Conservation (phyloP, 30 jellyfish, hydroid and myxozoan genomes). For the Pelagia noctiluca region DNA sequence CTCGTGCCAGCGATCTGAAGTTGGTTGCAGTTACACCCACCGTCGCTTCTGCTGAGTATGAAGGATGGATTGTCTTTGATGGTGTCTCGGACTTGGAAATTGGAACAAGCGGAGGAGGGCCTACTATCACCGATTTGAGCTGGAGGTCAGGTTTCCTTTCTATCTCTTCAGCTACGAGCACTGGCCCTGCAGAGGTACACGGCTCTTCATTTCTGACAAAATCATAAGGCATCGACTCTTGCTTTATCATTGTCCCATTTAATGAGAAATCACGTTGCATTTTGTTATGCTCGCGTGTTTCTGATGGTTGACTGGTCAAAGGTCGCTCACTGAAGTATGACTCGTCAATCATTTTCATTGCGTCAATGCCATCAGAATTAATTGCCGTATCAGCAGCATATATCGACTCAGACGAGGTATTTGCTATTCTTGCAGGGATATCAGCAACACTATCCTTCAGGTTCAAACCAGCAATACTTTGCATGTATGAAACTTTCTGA, state of each 20-base stretch:
- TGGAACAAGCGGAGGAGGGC: slow-evolving; percentile 75
- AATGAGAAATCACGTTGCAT: not conserved
- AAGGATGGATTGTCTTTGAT: not conserved
- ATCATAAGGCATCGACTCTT: not conserved
- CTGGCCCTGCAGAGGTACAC: not conserved
- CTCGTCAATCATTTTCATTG: no score
- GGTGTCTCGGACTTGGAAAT: slow-evolving; percentile 22
- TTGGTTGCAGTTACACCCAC: not conserved
- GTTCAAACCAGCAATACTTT: not conserved
- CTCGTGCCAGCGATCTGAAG: not conserved
- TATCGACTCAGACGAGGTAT: not conserved
- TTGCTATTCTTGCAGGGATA: not conserved
- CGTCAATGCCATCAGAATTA: not conserved
- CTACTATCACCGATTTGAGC: slow-evolving; percentile 40
- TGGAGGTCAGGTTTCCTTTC: not conserved
- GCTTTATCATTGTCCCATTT: not conserved
- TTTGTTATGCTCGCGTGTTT: no score
- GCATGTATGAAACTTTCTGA: not conserved
- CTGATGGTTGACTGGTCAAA: no score
- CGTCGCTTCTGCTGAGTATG: not conserved
- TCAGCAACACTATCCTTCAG: not conserved
- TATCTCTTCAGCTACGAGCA: not conserved
- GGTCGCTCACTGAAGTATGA: no score
- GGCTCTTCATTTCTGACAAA: not conserved
- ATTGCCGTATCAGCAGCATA: not conserved